Percentiles rank a stretch among this genome's conserved stretches.
Conservation (phyloP, 2,888 invertebrate species). For the Chouioia cunea region DNA sequence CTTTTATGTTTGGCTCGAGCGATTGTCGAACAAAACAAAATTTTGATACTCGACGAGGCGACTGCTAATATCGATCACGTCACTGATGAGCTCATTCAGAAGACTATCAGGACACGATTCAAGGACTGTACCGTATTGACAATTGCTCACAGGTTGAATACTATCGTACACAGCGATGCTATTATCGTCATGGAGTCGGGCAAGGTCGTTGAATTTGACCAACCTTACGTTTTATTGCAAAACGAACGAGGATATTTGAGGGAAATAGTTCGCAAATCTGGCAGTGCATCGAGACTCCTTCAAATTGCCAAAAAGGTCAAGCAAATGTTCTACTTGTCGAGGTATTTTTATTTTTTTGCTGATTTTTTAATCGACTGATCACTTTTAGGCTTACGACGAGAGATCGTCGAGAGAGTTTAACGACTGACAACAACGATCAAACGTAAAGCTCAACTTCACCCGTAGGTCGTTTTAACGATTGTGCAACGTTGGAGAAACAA, state of each 20-base stretch:
- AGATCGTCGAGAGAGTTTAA: too few relatives aligned
- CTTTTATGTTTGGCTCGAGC: conserved; percentile 89
- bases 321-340: too few relatives aligned
- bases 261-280: conserved; percentile 27
- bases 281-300: not conserved
- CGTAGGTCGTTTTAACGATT: too few relatives aligned
- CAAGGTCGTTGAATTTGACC: conserved; percentile 78
- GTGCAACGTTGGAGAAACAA: too few relatives aligned
- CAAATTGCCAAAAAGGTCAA: not conserved
- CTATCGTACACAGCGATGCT: conserved; percentile 92
- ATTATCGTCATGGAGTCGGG: conserved; percentile 90
- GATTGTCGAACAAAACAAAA: conserved; percentile 81
- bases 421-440: too few relatives aligned
- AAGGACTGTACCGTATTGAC: conserved; percentile 88
- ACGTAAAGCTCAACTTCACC: too few relatives aligned
- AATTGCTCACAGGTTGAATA: conserved; percentile 91
- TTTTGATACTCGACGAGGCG: conserved; percentile 91
- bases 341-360: too few relatives aligned
- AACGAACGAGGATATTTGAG: conserved; percentile 16
- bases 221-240: conserved; percentile 76
- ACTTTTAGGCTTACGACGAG: too few relatives aligned
- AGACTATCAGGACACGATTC: conserved; percentile 85
- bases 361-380: too few relatives aligned
- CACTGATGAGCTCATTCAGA: conserved; percentile 87
- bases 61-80: conserved; percentile 89